These are phyloP conservation scores for Brachionus angularis DNA, from an alignment of 1,140 invertebrate species.

Conservation along the genomic window DNA sequence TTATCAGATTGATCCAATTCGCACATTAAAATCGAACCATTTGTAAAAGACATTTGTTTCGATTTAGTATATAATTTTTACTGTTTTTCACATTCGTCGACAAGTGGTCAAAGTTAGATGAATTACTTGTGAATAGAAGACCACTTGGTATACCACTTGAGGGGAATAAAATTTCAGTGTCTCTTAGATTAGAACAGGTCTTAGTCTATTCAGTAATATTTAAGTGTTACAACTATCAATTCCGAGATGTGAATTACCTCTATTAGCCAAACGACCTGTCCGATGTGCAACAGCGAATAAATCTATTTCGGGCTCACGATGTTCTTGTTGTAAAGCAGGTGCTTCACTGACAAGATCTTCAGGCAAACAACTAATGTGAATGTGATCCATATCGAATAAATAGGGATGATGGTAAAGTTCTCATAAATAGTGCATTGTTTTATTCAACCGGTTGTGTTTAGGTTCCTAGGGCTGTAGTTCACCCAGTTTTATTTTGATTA, in stretches of 20 bases:
- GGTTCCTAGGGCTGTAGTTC: conserved; percentile 54
- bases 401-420: conserved; percentile 78
- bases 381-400: conserved; percentile 85
- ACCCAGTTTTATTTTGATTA: conserved; percentile 71
- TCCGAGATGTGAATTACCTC: conserved; percentile 53
- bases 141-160: background rate
- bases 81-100: conserved; percentile 68
- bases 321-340: conserved; percentile 72
- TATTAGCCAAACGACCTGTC: conserved; percentile 56
- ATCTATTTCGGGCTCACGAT: conserved; percentile 57
- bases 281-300: conserved; percentile 55
- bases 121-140: conserved; percentile 69
- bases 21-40: conserved; percentile 71
- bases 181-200: conserved; percentile 47
- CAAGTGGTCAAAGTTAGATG: conserved; percentile 61
- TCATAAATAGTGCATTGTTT: conserved; percentile 79
- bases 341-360: conserved; percentile 81
- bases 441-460: conserved; percentile 74
- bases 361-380: conserved; percentile 77
- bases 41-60: conserved; percentile 51
- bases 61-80: conserved; percentile 61
- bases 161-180: background rate
- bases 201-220: background rate
- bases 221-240: conserved; percentile 59
- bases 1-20: conserved; percentile 71